Evolutionary conservation across 2,797 vertebrate species (phyloP), one percentile per base, ranked within the genome.

Genomic region (Fundulus diaphanus): DNA sequence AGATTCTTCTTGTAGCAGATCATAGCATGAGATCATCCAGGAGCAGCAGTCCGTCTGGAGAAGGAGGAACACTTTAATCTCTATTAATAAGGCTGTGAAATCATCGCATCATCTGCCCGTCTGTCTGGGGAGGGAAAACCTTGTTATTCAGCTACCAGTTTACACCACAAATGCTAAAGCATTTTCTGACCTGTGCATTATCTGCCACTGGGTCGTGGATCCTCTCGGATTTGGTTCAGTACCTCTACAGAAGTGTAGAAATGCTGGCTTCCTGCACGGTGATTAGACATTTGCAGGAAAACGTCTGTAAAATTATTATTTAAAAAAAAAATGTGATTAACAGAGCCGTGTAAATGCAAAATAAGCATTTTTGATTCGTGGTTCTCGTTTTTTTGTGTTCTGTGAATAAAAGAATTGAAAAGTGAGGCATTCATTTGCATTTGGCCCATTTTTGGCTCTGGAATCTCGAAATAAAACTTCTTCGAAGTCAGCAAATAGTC

Each of bases 11-110:
- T 84, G 86, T 72, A 85, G 90, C 87, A 89, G 89, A 93, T 93
- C 91, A 93, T 85, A 79, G 80, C 79, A 92, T 94, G 92, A 93
- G 90, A 89, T 92, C 92, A 92, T 89, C 85, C 90, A 89, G 86
- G 78, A 93, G 91, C 86, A 84, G 73, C 79, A 86, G 82, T 81
- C 87, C 69, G 80, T 78, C 76, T 72, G 9, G 78, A 83, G 2
- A 73, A 3, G 78, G 15, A 67, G 5, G 51, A 68, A 24, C 72
- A 70, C 68, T 29, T 74, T 73, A 81, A 77, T 82, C 77, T 75
- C 87, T 91, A 91, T 88, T 88, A 90, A 89, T 89, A 90, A 87
- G 77, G 48, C 46, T 80, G 79, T 87, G 85, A 92, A 91, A 83
- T 91, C 86, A 91, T 78, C 70, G 78, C 74, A 80, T 81, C 70